phyloP scores from a whole-genome alignment of 2,113 vertebrate genomes.

The Semnornis frantzii region DNA sequence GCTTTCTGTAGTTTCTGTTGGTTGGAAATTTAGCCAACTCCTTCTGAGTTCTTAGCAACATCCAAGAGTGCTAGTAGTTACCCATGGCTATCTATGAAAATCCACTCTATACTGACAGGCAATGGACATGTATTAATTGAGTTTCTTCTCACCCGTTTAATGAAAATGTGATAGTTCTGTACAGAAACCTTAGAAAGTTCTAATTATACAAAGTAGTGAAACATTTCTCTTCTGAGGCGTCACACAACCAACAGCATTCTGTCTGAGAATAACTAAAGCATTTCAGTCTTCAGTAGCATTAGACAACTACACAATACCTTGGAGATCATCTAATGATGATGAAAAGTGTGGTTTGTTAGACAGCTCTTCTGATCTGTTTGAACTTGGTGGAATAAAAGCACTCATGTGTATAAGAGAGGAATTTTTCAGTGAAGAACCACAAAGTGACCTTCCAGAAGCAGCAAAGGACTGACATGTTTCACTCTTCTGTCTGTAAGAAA shows the following conservation, averaged over 20 bases:
- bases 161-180: background rate
- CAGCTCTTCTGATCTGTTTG: background rate
- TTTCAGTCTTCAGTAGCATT: background rate
- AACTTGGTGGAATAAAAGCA: background rate
- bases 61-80: background rate
- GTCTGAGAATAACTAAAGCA: background rate
- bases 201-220: background rate
- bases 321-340: slow-evolving; percentile 43
- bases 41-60: background rate
- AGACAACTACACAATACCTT: background rate
- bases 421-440: background rate
- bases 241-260: background rate
- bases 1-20: background rate
- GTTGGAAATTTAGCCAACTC: background rate
- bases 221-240: background rate
- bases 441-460: background rate
- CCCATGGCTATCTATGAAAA: background rate
- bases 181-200: background rate
- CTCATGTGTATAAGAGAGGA: background rate
- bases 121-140: background rate
- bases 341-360: background rate
- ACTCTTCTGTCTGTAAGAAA: background rate
- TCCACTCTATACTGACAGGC: background rate
- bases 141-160: background rate
- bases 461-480: background rate